Evolutionary conservation across 1,140 invertebrate genomes (phyloP), one percentile per base, ranked within the genome.

Genomic region (Amphibalanus amphitrite): DNA sequence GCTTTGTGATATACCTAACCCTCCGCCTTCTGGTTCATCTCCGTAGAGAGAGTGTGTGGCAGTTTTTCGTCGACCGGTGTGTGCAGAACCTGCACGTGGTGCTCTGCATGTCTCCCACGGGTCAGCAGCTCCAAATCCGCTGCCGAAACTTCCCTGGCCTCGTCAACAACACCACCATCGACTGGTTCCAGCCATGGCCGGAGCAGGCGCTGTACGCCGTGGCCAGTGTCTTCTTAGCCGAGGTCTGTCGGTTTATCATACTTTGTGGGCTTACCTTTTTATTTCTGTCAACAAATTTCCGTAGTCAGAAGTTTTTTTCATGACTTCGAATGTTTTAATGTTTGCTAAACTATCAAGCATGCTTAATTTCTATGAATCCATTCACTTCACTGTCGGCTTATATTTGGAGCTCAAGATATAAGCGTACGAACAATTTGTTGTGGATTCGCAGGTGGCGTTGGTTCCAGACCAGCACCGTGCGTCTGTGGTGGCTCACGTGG

Each of bases 91-190:
- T 67, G 23, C 65, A 67, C 28, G 77, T 83, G 73, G 81, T 83
- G 3, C 73, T 83, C 69, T 79, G 81, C 64, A 82, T 83, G 81
- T 83, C 81, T 10, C 81, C 81, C 26, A 80, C 81, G 20, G 82
- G 82, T 72, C 26, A 67, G n/a, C n/a, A 67, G 65, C 28, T 67
- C n/a, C 65, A 67, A 17, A 82, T 79, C 4, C 74, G 81, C 25
- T 82, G 81, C 75, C 78, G 65, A 1, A 67, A 67, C 28, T 67
- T 67, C 28, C 91, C 91, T 30, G 87, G 89, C 10, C 80, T 94
- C 74, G 87, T 93, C 67, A 93, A 91, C 81, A 88, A 87, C 75
- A 90, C 90, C 4, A 93, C 90, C 8, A 91, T 92, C 38, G 90
- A 93, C 81, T 94, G 90, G 90, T 92, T 67, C 65, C 65, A 67